Conservation (phyloP, 2,797 vertebrate genomes). For the Oreochromis grahami region DNA sequence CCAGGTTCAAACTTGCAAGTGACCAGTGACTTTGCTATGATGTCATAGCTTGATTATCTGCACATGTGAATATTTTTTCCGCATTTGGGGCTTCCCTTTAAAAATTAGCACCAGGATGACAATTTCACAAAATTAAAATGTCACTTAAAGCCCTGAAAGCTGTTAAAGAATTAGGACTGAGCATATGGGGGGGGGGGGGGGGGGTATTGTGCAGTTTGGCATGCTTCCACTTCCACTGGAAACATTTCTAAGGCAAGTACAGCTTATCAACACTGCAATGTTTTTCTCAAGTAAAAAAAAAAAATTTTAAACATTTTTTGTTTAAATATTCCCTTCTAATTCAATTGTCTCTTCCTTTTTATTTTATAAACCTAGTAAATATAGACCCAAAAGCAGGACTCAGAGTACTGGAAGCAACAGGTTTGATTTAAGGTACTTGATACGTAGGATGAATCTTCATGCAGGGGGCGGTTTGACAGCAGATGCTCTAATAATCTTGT, state of each 20-base stretch:
- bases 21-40: not conserved
- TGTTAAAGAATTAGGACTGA: not conserved
- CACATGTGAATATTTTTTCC: not conserved
- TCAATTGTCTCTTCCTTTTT: not conserved
- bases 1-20: not conserved
- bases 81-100: not conserved
- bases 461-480: not conserved
- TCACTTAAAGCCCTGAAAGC: not conserved
- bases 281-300: not conserved
- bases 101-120: not conserved
- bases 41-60: not conserved
- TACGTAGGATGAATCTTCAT: not conserved
- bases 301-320: too few species aligned
- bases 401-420: not conserved
- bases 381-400: not conserved
- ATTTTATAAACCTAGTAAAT: not conserved
- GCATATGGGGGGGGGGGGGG: not conserved
- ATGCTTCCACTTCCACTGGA: not conserved
- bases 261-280: not conserved
- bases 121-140: not conserved
- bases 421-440: not conserved
- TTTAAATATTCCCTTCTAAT: not conserved
- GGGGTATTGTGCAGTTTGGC: not conserved
- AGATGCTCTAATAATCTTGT: not conserved
- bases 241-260: not conserved